Percentiles rank a stretch among this genome's conserved stretches.
Evolutionary conservation across 2,113 vertebrate species (phyloP).

Genomic region (Toxotes chatareus): DNA sequence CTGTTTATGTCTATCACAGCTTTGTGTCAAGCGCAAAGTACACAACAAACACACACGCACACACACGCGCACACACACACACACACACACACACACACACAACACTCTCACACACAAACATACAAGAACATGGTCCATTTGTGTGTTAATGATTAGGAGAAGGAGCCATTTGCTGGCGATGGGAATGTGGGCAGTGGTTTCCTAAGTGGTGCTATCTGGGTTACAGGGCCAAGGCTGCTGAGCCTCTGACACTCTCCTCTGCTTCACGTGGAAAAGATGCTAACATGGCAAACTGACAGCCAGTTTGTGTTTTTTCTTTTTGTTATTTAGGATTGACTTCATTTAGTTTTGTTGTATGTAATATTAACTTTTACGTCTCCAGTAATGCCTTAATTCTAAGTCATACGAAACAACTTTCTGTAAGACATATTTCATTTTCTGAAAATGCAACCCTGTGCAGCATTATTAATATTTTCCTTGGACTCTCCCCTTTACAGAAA

Average conservation of each 20-base stretch:
- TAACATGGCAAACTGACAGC: slow-evolving; percentile 28
- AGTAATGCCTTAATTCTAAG: not conserved
- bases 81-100: not conserved
- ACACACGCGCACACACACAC: slow-evolving; percentile 28
- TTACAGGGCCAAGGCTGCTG: slow-evolving; percentile 71
- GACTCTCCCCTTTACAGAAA: no score
- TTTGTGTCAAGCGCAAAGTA: slow-evolving; percentile 51
- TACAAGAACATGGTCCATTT: slow-evolving; percentile 59
- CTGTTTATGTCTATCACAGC: slow-evolving; percentile 52
- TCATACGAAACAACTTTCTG: not conserved
- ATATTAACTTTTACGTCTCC: not conserved
- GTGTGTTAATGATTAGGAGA: slow-evolving; percentile 81
- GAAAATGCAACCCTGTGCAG: no score
- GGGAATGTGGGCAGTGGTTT: slow-evolving; percentile 76
- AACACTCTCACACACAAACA: slow-evolving; percentile 12
- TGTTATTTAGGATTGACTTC: not conserved
- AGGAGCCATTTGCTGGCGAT: slow-evolving; percentile 65
- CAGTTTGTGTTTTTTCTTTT: not conserved
- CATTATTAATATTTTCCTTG: no score
- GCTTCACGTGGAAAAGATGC: slow-evolving; percentile 59
- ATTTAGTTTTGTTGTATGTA: not conserved
- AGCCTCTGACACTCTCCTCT: slow-evolving; percentile 14
- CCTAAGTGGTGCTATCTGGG: slow-evolving; percentile 74
- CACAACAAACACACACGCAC: slow-evolving; percentile 48
- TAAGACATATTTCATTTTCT: no score